A percentile compares a stretch with the other conserved stretches of the same genome.
Evolutionary conservation across 1,140 invertebrate genomes (phyloP).

Genomic region (Diuraphis noxia): DNA sequence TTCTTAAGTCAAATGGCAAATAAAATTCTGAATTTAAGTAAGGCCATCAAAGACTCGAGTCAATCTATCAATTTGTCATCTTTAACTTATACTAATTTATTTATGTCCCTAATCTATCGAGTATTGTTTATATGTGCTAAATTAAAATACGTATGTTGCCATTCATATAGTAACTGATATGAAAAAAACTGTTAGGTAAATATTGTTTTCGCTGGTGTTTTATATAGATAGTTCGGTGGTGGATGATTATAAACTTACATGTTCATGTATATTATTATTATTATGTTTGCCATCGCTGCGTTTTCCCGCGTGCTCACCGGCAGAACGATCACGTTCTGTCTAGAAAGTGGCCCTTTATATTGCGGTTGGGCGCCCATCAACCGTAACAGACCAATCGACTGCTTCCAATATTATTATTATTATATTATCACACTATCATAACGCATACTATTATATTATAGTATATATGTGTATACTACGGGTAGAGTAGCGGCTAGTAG

Average conservation of each 20-base stretch:
- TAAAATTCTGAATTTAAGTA: background rate
- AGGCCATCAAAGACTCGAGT: no score
- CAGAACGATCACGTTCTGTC: conserved; percentile 43
- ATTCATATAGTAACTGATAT: no score
- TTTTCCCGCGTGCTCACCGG: conserved; percentile 46
- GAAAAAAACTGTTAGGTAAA: no score
- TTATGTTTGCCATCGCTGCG: background rate
- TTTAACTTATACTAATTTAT: background rate
- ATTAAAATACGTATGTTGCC: background rate
- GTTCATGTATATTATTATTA: background rate
- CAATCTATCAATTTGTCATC: background rate
- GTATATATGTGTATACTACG: background rate
- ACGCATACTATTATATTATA: background rate
- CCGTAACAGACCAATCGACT: conserved; percentile 49
- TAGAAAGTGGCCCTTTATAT: conserved; percentile 51
- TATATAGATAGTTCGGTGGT: background rate
- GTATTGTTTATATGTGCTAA: background rate
- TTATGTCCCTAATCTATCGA: background rate
- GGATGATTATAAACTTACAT: background rate
- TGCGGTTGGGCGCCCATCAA: conserved; percentile 43
- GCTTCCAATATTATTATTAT: conserved; percentile 48
- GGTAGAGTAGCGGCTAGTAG: background rate
- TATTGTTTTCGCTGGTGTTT: no score
- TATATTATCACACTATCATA: conserved; percentile 30
- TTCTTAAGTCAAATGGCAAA: background rate